Base-by-base conservation (phyloP, 1,140 invertebrate species). In the Drosophila ambigua region DNA sequence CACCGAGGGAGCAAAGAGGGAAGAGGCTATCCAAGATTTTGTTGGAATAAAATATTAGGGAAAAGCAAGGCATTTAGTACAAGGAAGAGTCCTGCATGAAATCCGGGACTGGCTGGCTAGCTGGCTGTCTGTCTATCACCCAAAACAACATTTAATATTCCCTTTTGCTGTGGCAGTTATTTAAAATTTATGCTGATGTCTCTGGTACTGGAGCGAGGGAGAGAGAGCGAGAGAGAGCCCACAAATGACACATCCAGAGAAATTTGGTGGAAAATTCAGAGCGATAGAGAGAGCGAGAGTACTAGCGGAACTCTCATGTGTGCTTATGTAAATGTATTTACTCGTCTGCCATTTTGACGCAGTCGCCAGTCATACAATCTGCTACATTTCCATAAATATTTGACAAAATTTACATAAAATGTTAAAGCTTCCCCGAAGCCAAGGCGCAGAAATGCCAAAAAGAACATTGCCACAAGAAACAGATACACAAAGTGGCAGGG, bases 331-430 rank as follows among this genome's bases (percentile, higher is more conserved):
- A 79, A 87, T 82, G 75, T 85, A 82, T 88, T 83, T 88, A 79
- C 82, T 83, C 58, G 78, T 80, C 82, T 85, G 82, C 69, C 82
- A 87, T 85, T 85, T 84, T 88, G 82, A 78, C 79, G 78, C 82
- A 78, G 82, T 82, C 73, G 72, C 63, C 68, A 71, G 64, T 87
- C 72, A 83, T 83, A 87, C 83, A 87, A 87, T 88, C 87, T 88
- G 83, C 61, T 88, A 83, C 83, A 88, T 87, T 87, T 87, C 84
- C 83, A 87, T 88, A 87, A 87, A 87, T 87, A 87, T 87, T 87
- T 87, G 83, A 83, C 39, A 79, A 88, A 77, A 87, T 87, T 87
- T 88, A 83, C 83, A 87, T 87, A 87, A 87, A 87, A 87, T 87
- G 83, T 83, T 79, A 62, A 64, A 69, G 54, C 68, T 48, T 53